Base-by-base conservation (phyloP, 1,140 invertebrate genomes). In the Caenorhabditis latens region DNA sequence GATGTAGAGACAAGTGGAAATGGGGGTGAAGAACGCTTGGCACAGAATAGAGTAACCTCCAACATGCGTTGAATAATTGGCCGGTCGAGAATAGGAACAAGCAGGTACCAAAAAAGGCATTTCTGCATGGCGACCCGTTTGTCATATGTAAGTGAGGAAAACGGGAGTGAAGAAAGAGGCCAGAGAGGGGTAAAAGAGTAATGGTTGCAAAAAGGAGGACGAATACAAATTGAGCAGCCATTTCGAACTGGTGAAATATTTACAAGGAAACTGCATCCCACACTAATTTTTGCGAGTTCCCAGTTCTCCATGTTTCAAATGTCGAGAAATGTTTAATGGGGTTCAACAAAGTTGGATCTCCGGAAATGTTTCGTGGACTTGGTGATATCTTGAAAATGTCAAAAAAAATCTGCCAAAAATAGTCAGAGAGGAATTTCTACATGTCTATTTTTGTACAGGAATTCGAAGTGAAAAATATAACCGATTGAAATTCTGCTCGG, bases 91-190 rank as follows among this genome's bases (percentile, higher is more conserved):
- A 79, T 79, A 50, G 71, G 71, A 79, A 79, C 71, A 79, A 79
- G 71, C 71, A 79, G 71, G 71, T 79, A 79, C 71, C 71, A 79
- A 79, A 79, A 79, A 79, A 79, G 71, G 71, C 71, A 79, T 79
- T 71, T 71, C 65, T 65, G 61, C 61, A 9, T 79, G 71, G 21
- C 71, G 46, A 21, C 71, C 71, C 46, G 46, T 50, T 50, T 50
- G 71, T 79, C 46, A 71, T 71, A 71, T 71, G 19, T 8, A n/a
- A 53, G 71, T 32, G n/a, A 79, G 46, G 71, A 24, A 24, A 53
- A 79, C 13, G 11, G n/a, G 24, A 14, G 11, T 14, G 71, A 19
- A 19, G 42, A 46, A 46, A 5, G 65, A 71, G n/a, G 46, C 14
- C 55, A 14, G 11, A 16, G n/a, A n/a, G n/a, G 14, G 9, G 46